phyloP scores from a whole-genome alignment of 2,888 invertebrate species.

The Globia sparganii region DNA sequence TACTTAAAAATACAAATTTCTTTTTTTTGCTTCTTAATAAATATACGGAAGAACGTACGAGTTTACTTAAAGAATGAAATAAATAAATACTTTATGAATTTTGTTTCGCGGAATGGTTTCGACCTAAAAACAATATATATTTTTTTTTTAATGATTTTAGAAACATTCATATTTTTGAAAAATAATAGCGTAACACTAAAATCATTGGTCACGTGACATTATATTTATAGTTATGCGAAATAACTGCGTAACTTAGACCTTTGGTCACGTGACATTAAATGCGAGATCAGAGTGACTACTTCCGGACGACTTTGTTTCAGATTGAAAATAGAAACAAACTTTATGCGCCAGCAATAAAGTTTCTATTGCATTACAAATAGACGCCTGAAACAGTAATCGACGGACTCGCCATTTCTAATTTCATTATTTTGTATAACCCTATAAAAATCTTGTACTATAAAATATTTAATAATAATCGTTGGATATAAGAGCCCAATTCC shows the following conservation, averaged over 20 bases:
- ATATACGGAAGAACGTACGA: not conserved
- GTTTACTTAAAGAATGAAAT: constrained; percentile 18
- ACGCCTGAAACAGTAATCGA: too few species aligned
- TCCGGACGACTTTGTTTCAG: not conserved
- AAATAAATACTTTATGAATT: not conserved
- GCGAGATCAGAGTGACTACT: not conserved
- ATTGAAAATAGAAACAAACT: not conserved
- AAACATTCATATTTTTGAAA: not conserved
- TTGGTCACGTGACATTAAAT: not conserved
- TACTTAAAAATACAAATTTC: not conserved
- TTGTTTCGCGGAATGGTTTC: constrained; percentile 3
- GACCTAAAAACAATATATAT: too few species aligned
- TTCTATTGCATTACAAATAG: not conserved
- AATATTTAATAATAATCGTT: constrained; percentile 4
- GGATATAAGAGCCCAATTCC: constrained; percentile 2
- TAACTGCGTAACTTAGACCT: not conserved
- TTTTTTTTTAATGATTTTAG: too few species aligned
- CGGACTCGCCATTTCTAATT: not conserved
- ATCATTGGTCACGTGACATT: not conserved
- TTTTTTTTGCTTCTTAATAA: constrained; percentile 1
- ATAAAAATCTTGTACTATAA: constrained; percentile 21
- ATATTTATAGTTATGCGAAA: too few species aligned
- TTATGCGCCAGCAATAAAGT: not conserved
- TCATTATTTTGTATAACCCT: not conserved
- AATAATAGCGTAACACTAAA: not conserved